Evolutionary conservation across 2,113 vertebrate species (phyloP), one percentile per base, ranked within the genome.

Genomic region (Benitochromis conjunctus): DNA sequence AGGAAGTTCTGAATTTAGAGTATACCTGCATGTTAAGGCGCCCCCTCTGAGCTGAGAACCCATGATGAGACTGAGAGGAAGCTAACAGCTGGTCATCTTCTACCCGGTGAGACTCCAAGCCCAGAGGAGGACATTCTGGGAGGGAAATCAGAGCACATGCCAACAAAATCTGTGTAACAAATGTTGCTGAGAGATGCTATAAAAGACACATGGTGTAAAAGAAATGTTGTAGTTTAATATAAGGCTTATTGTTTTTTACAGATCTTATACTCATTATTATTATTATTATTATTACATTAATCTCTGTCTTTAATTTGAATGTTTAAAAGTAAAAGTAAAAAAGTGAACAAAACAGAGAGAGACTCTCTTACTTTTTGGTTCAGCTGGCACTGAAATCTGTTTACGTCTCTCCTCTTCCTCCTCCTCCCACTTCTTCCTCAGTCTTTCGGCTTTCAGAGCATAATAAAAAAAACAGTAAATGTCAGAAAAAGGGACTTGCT

Each of bases 11-110:
- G 10, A 9, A 2, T 26, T 13, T 53, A 55, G 16, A 48, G 24
- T 29, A 6, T 89, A 98, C 98, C 97, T 98, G 97, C 91, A 98
- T 99, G 94, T 99, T 99, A 79, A 99, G 98, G 3, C 98, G 96
- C 5, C 97, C 97, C 0, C 98, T 97, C 82, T 98, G 97, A 7
- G 97, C 96, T 0, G 96, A 86, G 80, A 98, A 96, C 38, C 98
- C 98, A 0, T 98, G 97, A 5, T 97, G 95, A 38, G 97, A 96
- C 96, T 98, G 97, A 86, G 98, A 99, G 5, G 98, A 99, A 2
- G 97, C 96, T 76, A 97, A 94, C 51, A 99, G 95, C 95, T 99
- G 98, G 85, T 99, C 98, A 10, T 98, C 96, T 12, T 97, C 97
- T 0, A 99, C 95, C 18, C 96, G 96, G 64, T 99, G 98, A 5